Evolutionary conservation across 2,888 invertebrate genomes (phyloP).

Genomic region (Scaptomyza cyrtandrae): DNA sequence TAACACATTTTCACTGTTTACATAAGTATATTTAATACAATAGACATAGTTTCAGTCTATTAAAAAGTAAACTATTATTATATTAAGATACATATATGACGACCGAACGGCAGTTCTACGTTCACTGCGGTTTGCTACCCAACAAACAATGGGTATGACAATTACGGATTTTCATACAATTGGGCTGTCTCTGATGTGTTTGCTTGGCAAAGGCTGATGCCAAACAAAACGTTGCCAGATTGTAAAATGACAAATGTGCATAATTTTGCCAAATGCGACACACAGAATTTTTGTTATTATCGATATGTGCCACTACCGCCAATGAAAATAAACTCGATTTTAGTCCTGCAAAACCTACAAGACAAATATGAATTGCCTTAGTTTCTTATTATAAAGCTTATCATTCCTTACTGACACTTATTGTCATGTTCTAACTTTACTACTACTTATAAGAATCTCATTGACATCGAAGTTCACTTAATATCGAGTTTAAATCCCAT

Average conservation of each 20-base stretch:
- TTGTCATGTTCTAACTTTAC: background rate
- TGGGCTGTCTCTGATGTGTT: conserved; percentile 36
- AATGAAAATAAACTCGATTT: background rate
- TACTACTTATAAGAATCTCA: background rate
- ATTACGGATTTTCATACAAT: conserved; percentile 36
- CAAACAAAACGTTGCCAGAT: conserved; percentile 44
- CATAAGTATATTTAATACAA: conserved; percentile 38
- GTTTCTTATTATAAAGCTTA: background rate
- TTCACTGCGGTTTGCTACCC: conserved; percentile 54
- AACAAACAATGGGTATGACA: conserved; percentile 45
- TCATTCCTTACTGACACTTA: background rate
- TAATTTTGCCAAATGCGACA: conserved; percentile 26
- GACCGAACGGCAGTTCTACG: conserved; percentile 49
- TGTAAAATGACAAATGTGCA: conserved; percentile 8
- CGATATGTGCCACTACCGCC: conserved; percentile 17
- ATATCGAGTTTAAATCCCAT: background rate
- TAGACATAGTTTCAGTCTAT: conserved; percentile 29
- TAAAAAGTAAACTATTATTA: conserved; percentile 54
- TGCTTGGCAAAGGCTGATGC: conserved; percentile 41
- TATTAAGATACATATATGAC: conserved; percentile 54
- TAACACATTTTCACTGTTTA: conserved; percentile 36
- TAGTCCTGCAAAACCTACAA: background rate
- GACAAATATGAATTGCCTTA: background rate
- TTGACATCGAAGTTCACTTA: background rate
- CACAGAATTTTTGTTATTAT: conserved; percentile 10